Conservation (phyloP, 2,797 vertebrate species). For the Lophotriccus pileatus region DNA sequence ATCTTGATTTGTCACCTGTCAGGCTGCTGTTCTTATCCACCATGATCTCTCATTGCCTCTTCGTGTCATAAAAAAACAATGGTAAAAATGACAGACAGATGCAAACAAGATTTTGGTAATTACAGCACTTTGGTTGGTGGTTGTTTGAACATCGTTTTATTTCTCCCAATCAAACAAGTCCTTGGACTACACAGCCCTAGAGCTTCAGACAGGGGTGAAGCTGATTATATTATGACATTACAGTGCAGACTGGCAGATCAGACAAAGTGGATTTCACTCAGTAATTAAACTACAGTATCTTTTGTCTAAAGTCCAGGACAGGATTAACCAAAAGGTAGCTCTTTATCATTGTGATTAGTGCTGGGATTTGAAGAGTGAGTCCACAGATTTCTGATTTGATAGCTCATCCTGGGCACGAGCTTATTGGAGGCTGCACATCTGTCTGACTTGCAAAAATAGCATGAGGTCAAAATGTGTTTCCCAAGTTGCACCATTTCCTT, state of each 20-base stretch:
- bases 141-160: slow-evolving; percentile 75
- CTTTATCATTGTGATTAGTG: slow-evolving; percentile 74
- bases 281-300: slow-evolving; percentile 82
- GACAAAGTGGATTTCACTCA: slow-evolving; percentile 80
- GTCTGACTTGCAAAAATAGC: slow-evolving; percentile 73
- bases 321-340: slow-evolving; percentile 80
- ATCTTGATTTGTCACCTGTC: slow-evolving; percentile 64
- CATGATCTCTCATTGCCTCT: slow-evolving; percentile 42
- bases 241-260: slow-evolving; percentile 77
- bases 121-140: slow-evolving; percentile 66
- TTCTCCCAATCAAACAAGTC: slow-evolving; percentile 75
- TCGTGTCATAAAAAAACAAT: slow-evolving; percentile 58
- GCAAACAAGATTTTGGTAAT: slow-evolving; percentile 76
- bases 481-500: slow-evolving; percentile 46
- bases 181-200: slow-evolving; percentile 73
- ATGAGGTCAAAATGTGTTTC: slow-evolving; percentile 66
- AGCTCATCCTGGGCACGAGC: slow-evolving; percentile 49
- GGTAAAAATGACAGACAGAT: slow-evolving; percentile 67
- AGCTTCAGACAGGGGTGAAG: slow-evolving; percentile 71
- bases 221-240: slow-evolving; percentile 80
- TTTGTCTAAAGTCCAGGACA: slow-evolving; percentile 74
- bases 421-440: slow-evolving; percentile 60
- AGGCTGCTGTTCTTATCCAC: slow-evolving; percentile 65
- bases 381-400: slow-evolving; percentile 69
- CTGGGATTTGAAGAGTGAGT: slow-evolving; percentile 74